phyloP scores from a whole-genome alignment of 2,888 invertebrate genomes.

The Zaprionus lineosus region DNA sequence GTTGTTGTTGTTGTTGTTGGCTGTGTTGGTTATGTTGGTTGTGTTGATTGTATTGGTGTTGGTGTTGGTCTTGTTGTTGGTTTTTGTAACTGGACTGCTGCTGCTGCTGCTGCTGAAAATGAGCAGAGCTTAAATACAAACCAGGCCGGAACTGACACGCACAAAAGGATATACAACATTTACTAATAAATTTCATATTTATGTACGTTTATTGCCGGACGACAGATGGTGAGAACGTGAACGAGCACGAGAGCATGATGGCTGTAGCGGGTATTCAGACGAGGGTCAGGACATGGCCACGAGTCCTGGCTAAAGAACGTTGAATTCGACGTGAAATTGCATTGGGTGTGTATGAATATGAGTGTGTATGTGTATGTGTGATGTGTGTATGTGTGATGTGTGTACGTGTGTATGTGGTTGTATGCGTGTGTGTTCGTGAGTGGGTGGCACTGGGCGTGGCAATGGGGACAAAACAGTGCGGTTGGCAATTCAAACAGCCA shows the following conservation, averaged over 20 bases:
- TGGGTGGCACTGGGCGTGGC: too few species aligned
- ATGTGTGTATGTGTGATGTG: constrained; percentile 2
- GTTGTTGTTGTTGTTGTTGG: constrained; percentile 22
- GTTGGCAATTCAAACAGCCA: constrained; percentile 50
- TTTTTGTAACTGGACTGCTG: too few species aligned
- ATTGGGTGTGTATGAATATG: not conserved
- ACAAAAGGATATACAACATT: constrained; percentile 76
- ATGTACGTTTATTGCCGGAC: constrained; percentile 60
- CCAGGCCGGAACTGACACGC: constrained; percentile 73
- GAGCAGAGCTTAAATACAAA: constrained; percentile 54
- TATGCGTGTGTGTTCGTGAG: constrained; percentile 4
- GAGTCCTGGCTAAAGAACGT: constrained; percentile 2
- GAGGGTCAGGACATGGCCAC: not conserved
- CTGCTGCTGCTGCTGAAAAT: constrained; percentile 34
- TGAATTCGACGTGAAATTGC: constrained; percentile 50
- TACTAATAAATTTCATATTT: constrained; percentile 79
- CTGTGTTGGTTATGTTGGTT: too few species aligned
- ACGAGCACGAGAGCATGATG: not conserved
- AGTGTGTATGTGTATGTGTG: not conserved
- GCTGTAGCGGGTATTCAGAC: not conserved
- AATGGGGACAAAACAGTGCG: constrained; percentile 49
- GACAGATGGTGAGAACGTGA: not conserved
- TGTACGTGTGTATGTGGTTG: constrained; percentile 15
- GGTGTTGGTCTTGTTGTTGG: too few species aligned
- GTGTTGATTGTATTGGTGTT: too few species aligned